Evolutionary conservation across 2,113 vertebrate species (phyloP).

Genomic region (Oncorhynchus kisutch): DNA sequence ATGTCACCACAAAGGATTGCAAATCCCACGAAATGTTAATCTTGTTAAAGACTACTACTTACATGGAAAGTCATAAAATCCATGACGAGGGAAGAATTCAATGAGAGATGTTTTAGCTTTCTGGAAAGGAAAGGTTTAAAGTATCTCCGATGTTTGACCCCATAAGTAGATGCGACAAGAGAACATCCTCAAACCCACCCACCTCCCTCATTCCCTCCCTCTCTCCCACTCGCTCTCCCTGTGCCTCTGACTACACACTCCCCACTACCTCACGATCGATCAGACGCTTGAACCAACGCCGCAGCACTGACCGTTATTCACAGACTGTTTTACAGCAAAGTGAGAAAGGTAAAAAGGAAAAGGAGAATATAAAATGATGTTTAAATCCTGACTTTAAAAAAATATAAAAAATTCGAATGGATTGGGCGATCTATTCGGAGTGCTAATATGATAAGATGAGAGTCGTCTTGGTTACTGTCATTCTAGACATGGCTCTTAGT

Average conservation of each 20-base stretch:
- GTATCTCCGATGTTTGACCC: conserved; percentile 24
- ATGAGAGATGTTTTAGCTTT: neutral
- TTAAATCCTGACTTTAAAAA: conserved; percentile 53
- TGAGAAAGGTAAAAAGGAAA: conserved; percentile 26
- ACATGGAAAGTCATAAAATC: too few species aligned
- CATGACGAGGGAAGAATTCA: too few species aligned
- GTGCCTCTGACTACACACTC: conserved; percentile 52
- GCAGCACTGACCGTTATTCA: conserved; percentile 61
- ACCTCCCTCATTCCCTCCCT: conserved; percentile 16
- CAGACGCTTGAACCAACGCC: conserved; percentile 68
- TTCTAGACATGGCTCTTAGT: conserved; percentile 70
- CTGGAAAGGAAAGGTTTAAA: neutral
- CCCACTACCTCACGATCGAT: conserved; percentile 56
- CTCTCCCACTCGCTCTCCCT: conserved; percentile 19
- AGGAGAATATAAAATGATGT: conserved; percentile 59
- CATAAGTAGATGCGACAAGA: conserved; percentile 36
- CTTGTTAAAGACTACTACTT: too few species aligned
- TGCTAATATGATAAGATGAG: conserved; percentile 68
- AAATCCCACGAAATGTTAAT: too few species aligned
- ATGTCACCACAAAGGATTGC: too few species aligned
- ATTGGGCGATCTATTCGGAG: conserved; percentile 60
- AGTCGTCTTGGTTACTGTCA: conserved; percentile 42
- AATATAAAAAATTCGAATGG: conserved; percentile 47
- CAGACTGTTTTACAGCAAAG: conserved; percentile 61
- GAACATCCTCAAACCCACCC: conserved; percentile 3